Percentiles rank a stretch among this genome's conserved stretches.
Evolutionary conservation across 2,888 invertebrate species (phyloP).

Genomic region (Platynereis dumerilii): DNA sequence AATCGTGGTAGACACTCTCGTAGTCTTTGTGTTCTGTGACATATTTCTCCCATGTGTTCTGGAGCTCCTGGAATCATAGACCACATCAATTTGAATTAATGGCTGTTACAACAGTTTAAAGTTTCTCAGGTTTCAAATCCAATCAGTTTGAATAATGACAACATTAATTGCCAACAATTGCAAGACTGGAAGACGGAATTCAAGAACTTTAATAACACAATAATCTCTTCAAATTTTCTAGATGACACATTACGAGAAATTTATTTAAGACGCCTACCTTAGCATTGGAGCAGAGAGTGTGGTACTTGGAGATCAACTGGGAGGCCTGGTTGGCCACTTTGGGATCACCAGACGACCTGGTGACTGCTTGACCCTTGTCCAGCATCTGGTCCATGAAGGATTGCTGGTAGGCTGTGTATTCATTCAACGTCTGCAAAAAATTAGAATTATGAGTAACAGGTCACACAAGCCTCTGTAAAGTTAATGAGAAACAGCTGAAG

Average conservation of each 20-base stretch:
- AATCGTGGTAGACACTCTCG: slow-evolving; percentile 76
- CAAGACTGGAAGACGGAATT: not conserved
- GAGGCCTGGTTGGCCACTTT: slow-evolving; percentile 55
- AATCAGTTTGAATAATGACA: too few species aligned
- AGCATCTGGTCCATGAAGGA: slow-evolving; percentile 88
- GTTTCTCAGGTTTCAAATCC: too few species aligned
- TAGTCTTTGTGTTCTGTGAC: slow-evolving; percentile 85
- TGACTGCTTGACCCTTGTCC: slow-evolving; percentile 78
- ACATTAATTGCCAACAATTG: too few species aligned
- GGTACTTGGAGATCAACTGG: slow-evolving; percentile 55
- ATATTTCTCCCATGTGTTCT: slow-evolving; percentile 72
- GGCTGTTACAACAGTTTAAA: too few species aligned
- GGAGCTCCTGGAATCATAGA: slow-evolving; percentile 61
- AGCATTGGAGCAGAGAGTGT: slow-evolving; percentile 50
- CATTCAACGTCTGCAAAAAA: slow-evolving; percentile 43
- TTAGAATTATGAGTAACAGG: not conserved
- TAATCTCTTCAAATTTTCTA: not conserved
- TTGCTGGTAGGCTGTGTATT: slow-evolving; percentile 46
- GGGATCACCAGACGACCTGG: slow-evolving; percentile 51
- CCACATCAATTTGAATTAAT: too few species aligned
- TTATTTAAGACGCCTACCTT: slow-evolving; percentile 43
- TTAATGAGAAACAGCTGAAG: too few species aligned
- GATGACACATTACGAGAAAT: too few species aligned
- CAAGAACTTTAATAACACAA: not conserved
- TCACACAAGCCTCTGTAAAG: not conserved